Percentiles rank a stretch among this genome's conserved stretches.
These are phyloP conservation scores for Lobophora halterata DNA, from an alignment of 2,888 invertebrate species.

Conservation along the genomic window DNA sequence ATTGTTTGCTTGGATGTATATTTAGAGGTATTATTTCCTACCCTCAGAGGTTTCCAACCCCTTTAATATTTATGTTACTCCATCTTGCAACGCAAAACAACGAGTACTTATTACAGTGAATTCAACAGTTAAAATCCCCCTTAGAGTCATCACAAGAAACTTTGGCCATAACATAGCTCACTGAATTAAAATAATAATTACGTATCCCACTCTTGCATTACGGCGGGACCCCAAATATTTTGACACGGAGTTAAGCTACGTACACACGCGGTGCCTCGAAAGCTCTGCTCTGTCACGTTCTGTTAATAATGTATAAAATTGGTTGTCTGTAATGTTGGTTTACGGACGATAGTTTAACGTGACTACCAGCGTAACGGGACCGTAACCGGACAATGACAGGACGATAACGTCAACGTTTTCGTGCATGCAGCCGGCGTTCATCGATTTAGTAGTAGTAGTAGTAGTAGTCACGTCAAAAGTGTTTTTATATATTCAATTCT, in stretches of 20 bases:
- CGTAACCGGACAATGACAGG: no score
- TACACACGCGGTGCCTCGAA: constrained; percentile 11
- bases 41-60: background rate
- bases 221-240: constrained; percentile 46
- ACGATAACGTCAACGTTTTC: no score
- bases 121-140: constrained; percentile 23
- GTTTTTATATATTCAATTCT: no score
- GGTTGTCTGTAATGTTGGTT: no score
- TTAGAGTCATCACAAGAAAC: constrained; percentile 17
- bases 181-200: constrained; percentile 51
- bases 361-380: no score
- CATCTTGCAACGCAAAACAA: constrained; percentile 9
- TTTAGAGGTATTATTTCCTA: no score
- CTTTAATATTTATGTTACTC: background rate
- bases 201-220: constrained; percentile 36
- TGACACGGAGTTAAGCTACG: constrained; percentile 31
- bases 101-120: constrained; percentile 19
- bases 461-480: no score
- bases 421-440: no score
- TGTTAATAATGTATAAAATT: no score
- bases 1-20: no score
- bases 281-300: constrained; percentile 5
- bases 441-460: no score
- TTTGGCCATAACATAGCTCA: constrained; percentile 27
- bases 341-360: no score